Percentiles rank a stretch among this genome's conserved stretches.
Evolutionary conservation across 2,797 vertebrate genomes (phyloP).

Genomic region (Parauchenoglanis ngamensis): DNA sequence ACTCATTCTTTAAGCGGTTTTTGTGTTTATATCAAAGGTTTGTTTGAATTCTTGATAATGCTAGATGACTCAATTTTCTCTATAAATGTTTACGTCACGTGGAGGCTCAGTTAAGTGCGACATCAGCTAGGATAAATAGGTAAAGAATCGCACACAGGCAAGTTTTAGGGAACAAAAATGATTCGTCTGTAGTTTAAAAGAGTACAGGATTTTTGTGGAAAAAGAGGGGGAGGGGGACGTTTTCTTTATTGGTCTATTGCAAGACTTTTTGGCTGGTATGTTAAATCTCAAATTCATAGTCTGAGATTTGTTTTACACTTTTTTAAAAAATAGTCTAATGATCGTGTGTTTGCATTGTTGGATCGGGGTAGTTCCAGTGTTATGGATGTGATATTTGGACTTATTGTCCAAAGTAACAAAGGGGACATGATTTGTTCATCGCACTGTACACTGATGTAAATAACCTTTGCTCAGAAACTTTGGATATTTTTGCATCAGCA

Average conservation of each 20-base stretch:
- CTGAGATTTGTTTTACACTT: neutral
- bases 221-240: fast-evolving
- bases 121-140: neutral
- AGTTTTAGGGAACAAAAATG: neutral
- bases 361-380: neutral
- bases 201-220: neutral
- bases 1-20: neutral
- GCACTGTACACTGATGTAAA: too few relatives aligned
- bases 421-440: too few relatives aligned
- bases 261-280: too few relatives aligned
- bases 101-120: neutral
- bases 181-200: neutral
- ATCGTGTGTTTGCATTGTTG: neutral
- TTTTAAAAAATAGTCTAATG: neutral
- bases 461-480: too few relatives aligned
- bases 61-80: too few relatives aligned
- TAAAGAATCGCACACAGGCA: neutral
- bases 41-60: too few relatives aligned
- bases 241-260: neutral
- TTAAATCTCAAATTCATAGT: neutral
- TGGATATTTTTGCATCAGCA: too few relatives aligned
- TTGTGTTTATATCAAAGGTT: too few relatives aligned
- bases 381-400: too few relatives aligned
- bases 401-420: too few relatives aligned
- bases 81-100: neutral